A percentile compares a stretch with the other conserved stretches of the same genome.
Conservation (phyloP, 2,113 vertebrate species). For the Chaenogobius annularis region DNA sequence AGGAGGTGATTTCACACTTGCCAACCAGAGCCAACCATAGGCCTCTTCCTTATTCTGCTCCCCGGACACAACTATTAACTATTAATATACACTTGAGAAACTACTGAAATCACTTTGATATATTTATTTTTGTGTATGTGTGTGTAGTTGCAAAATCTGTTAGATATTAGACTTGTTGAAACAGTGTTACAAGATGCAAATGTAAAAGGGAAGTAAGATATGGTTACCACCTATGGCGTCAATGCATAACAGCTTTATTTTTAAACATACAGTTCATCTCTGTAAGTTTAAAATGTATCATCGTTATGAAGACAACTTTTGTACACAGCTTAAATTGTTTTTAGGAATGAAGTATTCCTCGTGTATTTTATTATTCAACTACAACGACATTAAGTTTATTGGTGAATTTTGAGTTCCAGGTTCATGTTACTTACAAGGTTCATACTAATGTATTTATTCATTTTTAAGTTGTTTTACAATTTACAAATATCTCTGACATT, state of each 20-base stretch:
- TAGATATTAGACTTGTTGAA: too few relatives aligned
- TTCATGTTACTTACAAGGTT: neutral
- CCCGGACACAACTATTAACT: too few relatives aligned
- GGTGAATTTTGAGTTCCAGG: neutral
- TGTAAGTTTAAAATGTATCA: neutral
- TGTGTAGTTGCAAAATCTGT: neutral
- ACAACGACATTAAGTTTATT: neutral
- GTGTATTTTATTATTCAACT: neutral
- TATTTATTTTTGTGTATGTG: neutral
- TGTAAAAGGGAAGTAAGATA: neutral
- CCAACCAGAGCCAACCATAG: slow-evolving; percentile 25
- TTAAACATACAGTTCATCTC: neutral
- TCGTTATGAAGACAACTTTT: neutral
- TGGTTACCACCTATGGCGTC: neutral
- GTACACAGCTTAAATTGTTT: neutral
- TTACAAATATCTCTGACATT: neutral
- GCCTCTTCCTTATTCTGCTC: slow-evolving; percentile 49
- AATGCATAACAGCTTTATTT: neutral
- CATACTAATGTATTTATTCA: neutral
- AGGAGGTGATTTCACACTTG: slow-evolving; percentile 28
- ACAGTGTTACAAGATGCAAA: neutral
- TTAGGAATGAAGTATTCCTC: neutral
- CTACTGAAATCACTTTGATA: neutral
- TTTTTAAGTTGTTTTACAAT: neutral
- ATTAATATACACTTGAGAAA: too few relatives aligned